phyloP scores from a whole-genome alignment of 2,113 vertebrate species.

The Oostethus manadensis region DNA sequence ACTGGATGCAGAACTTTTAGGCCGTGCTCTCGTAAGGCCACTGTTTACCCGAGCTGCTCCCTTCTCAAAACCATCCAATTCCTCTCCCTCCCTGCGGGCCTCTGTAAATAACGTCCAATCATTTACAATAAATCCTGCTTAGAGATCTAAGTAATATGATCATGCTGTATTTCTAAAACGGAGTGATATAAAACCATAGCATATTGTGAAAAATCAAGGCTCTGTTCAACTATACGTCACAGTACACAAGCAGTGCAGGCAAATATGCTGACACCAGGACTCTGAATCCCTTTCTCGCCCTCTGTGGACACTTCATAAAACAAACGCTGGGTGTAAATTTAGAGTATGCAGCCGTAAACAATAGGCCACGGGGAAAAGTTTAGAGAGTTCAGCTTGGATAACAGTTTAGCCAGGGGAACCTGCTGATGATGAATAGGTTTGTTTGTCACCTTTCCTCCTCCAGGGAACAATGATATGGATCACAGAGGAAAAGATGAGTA shows the following conservation, averaged over 20 bases:
- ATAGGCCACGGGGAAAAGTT: conserved; percentile 68
- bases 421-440: conserved; percentile 68
- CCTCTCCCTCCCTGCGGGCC: conserved; percentile 35
- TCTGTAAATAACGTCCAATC: conserved; percentile 64
- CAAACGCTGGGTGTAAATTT: conserved; percentile 71
- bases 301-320: conserved; percentile 73
- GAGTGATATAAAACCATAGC: conserved; percentile 60
- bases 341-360: conserved; percentile 67
- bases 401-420: conserved; percentile 69
- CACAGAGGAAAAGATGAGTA: conserved; percentile 49
- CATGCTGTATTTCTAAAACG: conserved; percentile 66
- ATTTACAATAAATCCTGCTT: conserved; percentile 65
- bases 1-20: conserved; percentile 26
- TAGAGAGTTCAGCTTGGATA: conserved; percentile 70
- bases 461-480: conserved; percentile 69
- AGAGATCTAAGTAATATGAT: conserved; percentile 61
- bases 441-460: conserved; percentile 68
- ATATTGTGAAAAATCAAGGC: conserved; percentile 45
- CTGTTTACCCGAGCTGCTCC: conserved; percentile 16
- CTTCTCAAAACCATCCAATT: conserved; percentile 31
- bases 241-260: conserved; percentile 53
- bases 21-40: conserved; percentile 8
- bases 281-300: conserved; percentile 63
- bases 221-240: conserved; percentile 61
- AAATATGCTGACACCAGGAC: conserved; percentile 68